Conservation (phyloP, 2,888 invertebrate species). For the Drosophila borborema region DNA sequence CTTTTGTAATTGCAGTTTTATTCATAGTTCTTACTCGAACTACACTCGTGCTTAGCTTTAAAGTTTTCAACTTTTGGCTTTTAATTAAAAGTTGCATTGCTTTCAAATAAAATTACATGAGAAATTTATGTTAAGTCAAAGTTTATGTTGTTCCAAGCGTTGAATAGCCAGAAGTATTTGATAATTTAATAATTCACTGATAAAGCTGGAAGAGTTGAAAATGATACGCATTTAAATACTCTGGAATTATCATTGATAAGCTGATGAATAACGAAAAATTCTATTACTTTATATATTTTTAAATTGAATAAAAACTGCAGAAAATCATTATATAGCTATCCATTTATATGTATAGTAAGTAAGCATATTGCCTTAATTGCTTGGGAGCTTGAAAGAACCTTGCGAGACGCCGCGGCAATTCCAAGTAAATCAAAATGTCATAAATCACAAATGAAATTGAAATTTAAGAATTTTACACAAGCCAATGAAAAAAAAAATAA, state of each 20-base stretch:
- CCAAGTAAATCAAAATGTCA: slow-evolving; percentile 50
- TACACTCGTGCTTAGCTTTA: slow-evolving; percentile 10
- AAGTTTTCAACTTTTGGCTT: slow-evolving; percentile 32
- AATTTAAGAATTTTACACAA: slow-evolving; percentile 22
- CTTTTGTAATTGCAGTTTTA: slow-evolving; percentile 26
- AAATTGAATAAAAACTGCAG: background rate
- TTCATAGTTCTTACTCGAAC: slow-evolving; percentile 1
- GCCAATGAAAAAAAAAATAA: slow-evolving; percentile 19
- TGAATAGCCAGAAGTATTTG: slow-evolving; percentile 5
- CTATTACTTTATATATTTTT: background rate
- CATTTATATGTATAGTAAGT: background rate
- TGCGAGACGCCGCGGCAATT: slow-evolving; percentile 6
- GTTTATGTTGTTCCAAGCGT: slow-evolving; percentile 10
- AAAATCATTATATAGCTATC: background rate
- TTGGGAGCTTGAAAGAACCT: slow-evolving; percentile 5
- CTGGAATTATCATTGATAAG: too few relatives aligned
- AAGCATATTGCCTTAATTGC: slow-evolving; percentile 19
- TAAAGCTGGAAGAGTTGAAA: background rate
- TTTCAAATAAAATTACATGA: slow-evolving; percentile 31
- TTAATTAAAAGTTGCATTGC: slow-evolving; percentile 67
- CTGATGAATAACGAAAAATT: background rate
- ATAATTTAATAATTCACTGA: slow-evolving; percentile 35
- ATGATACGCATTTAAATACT: background rate
- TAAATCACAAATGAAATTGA: slow-evolving; percentile 53
- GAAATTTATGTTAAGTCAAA: slow-evolving; percentile 28